Evolutionary conservation across 2,888 invertebrate genomes (phyloP).

Genomic region (Eudasyphora cyanicolor): DNA sequence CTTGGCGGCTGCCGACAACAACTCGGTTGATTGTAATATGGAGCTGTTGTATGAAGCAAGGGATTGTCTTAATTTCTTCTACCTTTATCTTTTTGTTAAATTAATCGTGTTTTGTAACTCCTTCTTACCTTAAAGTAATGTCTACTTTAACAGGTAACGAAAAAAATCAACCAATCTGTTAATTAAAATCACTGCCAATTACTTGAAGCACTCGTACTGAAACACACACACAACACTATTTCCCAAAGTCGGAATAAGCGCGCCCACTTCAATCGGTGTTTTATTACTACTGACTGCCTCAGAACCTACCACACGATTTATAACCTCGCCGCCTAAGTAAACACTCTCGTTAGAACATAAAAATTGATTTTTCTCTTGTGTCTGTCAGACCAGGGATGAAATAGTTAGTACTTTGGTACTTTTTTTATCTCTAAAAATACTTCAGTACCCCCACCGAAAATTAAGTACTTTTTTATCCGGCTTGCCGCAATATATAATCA

Average conservation of each 20-base stretch:
- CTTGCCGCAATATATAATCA: no score
- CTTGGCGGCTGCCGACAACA: no score
- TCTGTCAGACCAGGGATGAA: no score
- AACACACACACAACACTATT: background rate
- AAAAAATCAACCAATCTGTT: background rate
- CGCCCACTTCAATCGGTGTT: background rate
- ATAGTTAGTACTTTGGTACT: no score
- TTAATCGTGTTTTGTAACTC: background rate
- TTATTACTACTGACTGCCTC: conserved; percentile 15
- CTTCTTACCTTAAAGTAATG: background rate
- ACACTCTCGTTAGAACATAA: background rate
- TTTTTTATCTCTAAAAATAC: no score
- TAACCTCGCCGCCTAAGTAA: background rate
- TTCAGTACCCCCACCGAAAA: no score
- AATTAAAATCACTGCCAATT: conserved; percentile 18
- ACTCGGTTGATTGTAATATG: no score
- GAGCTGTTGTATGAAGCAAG: no score
- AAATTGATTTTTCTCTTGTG: background rate
- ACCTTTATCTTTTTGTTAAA: background rate
- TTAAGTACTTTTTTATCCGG: no score
- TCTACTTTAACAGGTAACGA: background rate
- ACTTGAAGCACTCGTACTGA: background rate
- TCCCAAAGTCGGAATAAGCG: background rate
- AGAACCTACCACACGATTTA: conserved; percentile 5
- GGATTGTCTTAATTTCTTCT: no score